These are phyloP conservation scores for Drosophila nr. perissopoda DNA, from an alignment of 2,888 invertebrate genomes.

Conservation along the genomic window DNA sequence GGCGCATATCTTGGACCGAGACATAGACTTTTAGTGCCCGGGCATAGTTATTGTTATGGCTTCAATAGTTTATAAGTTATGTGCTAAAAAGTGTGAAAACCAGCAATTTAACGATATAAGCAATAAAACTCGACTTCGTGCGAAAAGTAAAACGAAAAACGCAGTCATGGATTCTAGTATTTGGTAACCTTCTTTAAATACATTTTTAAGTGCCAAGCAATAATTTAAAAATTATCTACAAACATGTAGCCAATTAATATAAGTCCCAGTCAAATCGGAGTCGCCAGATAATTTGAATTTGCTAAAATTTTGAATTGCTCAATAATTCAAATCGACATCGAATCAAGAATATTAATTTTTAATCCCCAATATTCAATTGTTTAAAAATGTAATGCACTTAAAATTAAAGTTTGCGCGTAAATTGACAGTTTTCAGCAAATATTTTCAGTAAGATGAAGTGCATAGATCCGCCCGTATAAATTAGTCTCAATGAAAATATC, in stretches of 20 bases:
- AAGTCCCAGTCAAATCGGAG: neutral
- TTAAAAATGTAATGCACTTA: neutral
- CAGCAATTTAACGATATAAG: slow-evolving; percentile 57
- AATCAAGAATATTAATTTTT: neutral
- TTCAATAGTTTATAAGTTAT: slow-evolving; percentile 57
- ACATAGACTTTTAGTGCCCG: slow-evolving; percentile 61
- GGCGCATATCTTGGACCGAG: slow-evolving; percentile 50
- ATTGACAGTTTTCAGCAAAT: neutral
- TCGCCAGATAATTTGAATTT: neutral
- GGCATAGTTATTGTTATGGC: slow-evolving; percentile 60
- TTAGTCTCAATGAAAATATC: neutral
- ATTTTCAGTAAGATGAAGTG: neutral
- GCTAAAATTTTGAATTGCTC: neutral
- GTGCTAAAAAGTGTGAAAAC: slow-evolving; percentile 59
- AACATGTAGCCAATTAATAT: slow-evolving; percentile 1
- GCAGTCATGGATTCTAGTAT: slow-evolving; percentile 1
- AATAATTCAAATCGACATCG: neutral
- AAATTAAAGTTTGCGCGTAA: neutral
- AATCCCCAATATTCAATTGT: neutral
- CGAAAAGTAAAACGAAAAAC: slow-evolving; percentile 7
- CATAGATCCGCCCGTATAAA: neutral
- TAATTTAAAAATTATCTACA: neutral
- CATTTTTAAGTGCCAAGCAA: neutral
- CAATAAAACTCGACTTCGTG: slow-evolving; percentile 39
- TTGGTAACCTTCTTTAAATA: slow-evolving; percentile 7